These are phyloP conservation scores for Aplysia californica DNA, from an alignment of 1,140 invertebrate species.

Conservation along the genomic window DNA sequence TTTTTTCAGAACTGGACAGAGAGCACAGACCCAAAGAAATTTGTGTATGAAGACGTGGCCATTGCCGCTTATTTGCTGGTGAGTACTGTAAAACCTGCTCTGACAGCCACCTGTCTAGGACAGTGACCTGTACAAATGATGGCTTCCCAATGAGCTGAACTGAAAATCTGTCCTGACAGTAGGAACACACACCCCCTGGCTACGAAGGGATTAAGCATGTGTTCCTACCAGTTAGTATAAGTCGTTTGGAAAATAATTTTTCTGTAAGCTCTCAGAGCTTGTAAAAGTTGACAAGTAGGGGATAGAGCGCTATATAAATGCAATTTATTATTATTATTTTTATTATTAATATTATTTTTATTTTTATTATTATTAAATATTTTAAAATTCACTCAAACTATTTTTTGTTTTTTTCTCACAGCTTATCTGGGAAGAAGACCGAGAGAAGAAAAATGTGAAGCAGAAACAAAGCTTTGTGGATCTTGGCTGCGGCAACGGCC, in stretches of 20 bases:
- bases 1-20: conserved; percentile 85
- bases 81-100: conserved; percentile 31
- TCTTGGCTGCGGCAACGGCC: conserved; percentile 96
- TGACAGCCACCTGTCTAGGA: too few relatives aligned
- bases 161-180: not conserved
- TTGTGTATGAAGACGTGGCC: conserved; percentile 96
- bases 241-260: not conserved
- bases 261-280: not conserved
- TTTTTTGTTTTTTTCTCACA: conserved; percentile 25
- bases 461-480: conserved; percentile 85
- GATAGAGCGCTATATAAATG: too few relatives aligned
- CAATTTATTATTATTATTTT: not conserved
- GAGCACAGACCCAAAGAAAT: conserved; percentile 92
- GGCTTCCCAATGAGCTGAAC: too few relatives aligned
- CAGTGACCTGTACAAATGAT: too few relatives aligned
- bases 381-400: not conserved
- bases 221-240: too few relatives aligned
- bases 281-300: not conserved
- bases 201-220: too few relatives aligned
- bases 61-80: conserved; percentile 93
- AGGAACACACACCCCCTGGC: too few relatives aligned
- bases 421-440: conserved; percentile 62
- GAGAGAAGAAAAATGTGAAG: conserved; percentile 38
- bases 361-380: not conserved
- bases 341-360: not conserved